phyloP scores from a whole-genome alignment of 2,888 invertebrate species.

The Galerucella pusilla region DNA sequence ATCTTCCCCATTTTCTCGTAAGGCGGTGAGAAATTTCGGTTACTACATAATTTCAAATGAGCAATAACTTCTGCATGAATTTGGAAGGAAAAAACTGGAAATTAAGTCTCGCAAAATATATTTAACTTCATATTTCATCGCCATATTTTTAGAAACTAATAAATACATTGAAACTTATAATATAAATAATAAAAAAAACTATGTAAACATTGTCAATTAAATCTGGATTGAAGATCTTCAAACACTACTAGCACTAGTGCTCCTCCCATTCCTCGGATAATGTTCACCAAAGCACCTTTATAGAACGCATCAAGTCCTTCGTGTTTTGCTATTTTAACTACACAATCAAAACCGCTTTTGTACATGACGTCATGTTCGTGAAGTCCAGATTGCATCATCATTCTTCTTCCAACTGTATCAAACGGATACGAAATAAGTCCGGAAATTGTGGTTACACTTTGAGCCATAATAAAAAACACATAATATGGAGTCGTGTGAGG shows the following conservation, averaged over 20 bases:
- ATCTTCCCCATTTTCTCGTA: too few species aligned
- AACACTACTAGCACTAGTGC: slow-evolving; percentile 69
- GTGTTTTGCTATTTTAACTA: slow-evolving; percentile 71
- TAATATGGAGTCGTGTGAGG: slow-evolving; percentile 68
- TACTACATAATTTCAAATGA: too few species aligned
- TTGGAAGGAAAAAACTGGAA: too few species aligned
- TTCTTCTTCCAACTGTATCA: slow-evolving; percentile 77
- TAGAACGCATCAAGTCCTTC: slow-evolving; percentile 78
- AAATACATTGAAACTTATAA: too few species aligned
- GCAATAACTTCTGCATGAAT: too few species aligned
- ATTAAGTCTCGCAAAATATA: too few species aligned
- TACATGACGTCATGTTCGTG: slow-evolving; percentile 72
- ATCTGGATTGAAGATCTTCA: slow-evolving; percentile 52
- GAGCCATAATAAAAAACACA: slow-evolving; percentile 71
- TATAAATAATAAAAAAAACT: background rate
- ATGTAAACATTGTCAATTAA: background rate
- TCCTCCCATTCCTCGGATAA: slow-evolving; percentile 73
- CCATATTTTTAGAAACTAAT: too few species aligned
- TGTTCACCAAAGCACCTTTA: slow-evolving; percentile 76
- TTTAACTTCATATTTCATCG: too few species aligned
- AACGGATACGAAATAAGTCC: slow-evolving; percentile 83
- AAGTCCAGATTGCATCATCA: slow-evolving; percentile 86
- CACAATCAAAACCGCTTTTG: slow-evolving; percentile 79
- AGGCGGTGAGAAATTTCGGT: too few species aligned
- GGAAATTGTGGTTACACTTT: slow-evolving; percentile 77